phyloP scores from a whole-genome alignment of 2,797 vertebrate genomes.

The Hyperoplus immaculatus region DNA sequence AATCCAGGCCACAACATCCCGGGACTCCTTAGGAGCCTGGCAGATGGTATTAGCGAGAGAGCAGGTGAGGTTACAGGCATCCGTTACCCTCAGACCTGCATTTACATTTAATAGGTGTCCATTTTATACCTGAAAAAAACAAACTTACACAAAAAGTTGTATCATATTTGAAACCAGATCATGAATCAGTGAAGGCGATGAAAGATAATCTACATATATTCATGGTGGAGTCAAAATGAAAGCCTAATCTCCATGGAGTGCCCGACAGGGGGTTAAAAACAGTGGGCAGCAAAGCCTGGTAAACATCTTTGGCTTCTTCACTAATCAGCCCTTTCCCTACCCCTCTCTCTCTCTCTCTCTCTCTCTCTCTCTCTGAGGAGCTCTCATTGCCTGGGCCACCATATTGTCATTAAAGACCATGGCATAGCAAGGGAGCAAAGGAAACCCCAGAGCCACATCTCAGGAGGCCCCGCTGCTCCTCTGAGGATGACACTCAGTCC shows the following conservation, averaged over 20 bases:
- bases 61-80: neutral
- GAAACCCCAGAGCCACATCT: constrained; percentile 79
- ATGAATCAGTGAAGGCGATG: constrained; percentile 45
- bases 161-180: constrained; percentile 29
- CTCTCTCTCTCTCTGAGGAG: constrained; percentile 64
- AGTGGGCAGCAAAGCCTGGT: constrained; percentile 69
- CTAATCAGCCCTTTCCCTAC: constrained; percentile 71
- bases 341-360: constrained; percentile 9
- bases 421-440: constrained; percentile 73
- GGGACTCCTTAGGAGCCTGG: constrained; percentile 55
- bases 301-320: constrained; percentile 77
- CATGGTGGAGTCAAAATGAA: constrained; percentile 54
- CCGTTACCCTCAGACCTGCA: neutral
- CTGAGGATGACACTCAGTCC: constrained; percentile 67
- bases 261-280: constrained; percentile 64
- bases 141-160: neutral
- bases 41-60: constrained; percentile 12
- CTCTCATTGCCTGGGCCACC: constrained; percentile 80
- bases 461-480: constrained; percentile 69
- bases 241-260: constrained; percentile 66
- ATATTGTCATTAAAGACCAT: constrained; percentile 87
- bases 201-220: constrained; percentile 50
- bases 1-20: constrained; percentile 49
- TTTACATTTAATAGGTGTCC: neutral
- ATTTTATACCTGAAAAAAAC: constrained; percentile 11